These are phyloP conservation scores for Borostomias antarcticus DNA, from an alignment of 2,797 vertebrate genomes.

Conservation along the genomic window DNA sequence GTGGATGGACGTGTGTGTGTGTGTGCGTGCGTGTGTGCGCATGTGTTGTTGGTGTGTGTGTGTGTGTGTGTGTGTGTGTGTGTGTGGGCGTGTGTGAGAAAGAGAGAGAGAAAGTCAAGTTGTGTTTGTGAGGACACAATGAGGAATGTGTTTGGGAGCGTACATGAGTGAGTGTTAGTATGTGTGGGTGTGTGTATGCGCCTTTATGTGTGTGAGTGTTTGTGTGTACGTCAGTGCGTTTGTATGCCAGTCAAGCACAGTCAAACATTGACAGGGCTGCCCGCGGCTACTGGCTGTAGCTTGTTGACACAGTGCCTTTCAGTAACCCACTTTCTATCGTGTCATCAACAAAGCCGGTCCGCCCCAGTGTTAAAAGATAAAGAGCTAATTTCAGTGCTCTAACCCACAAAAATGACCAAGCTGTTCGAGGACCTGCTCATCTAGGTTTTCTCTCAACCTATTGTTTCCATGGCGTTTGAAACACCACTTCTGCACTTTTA, in stretches of 20 bases:
- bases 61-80: background rate
- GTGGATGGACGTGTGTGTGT: constrained; percentile 28
- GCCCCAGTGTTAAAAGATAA: constrained; percentile 9
- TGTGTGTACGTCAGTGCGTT: background rate
- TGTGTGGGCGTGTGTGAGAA: constrained; percentile 6
- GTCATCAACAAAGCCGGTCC: constrained; percentile 17
- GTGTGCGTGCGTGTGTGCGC: background rate
- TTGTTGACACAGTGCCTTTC: constrained; percentile 37
- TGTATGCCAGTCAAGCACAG: background rate
- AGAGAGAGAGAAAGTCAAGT: background rate
- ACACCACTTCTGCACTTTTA: background rate
- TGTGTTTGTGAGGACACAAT: background rate
- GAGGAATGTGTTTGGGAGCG: background rate
- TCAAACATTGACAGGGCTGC: constrained; percentile 18
- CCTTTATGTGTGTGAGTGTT: background rate
- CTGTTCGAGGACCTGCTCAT: constrained; percentile 21
- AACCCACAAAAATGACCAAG: constrained; percentile 10
- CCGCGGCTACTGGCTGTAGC: constrained; percentile 12
- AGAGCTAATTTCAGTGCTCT: constrained; percentile 14
- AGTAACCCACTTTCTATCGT: constrained; percentile 9
- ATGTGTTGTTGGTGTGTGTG: too few relatives aligned
- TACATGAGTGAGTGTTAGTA: constrained; percentile 10
- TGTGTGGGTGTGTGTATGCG: background rate
- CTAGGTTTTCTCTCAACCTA: constrained; percentile 28
- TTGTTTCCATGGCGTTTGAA: constrained; percentile 26